Conservation (phyloP, 2,113 vertebrate species). For the Ibidorhyncha struthersii region DNA sequence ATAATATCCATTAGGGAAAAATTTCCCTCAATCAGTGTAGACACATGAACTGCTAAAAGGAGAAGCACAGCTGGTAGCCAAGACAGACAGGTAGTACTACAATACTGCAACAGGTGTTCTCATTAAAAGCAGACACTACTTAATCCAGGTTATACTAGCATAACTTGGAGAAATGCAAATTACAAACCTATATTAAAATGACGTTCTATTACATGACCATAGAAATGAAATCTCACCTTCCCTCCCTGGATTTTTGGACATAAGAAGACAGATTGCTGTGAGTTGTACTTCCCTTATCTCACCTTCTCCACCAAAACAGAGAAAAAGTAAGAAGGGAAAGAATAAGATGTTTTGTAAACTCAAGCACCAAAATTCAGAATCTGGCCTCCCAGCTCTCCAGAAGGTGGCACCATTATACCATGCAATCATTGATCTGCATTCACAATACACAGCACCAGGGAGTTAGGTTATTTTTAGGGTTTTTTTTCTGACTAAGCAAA, state of each 20-base stretch:
- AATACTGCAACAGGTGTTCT: not conserved
- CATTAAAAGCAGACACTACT: not conserved
- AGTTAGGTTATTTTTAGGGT: not conserved
- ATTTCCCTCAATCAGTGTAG: not conserved
- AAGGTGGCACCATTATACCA: not conserved
- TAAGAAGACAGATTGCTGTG: not conserved
- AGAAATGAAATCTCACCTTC: not conserved
- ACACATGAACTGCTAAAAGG: not conserved
- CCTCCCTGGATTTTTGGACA: not conserved
- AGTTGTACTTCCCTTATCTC: not conserved
- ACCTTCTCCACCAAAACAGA: not conserved
- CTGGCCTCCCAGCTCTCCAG: not conserved
- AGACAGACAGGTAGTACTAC: not conserved
- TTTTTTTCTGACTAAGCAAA: not conserved
- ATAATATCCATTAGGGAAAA: not conserved
- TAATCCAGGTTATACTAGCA: not conserved
- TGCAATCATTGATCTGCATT: rapidly evolving
- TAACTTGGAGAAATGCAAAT: not conserved
- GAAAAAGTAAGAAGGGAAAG: not conserved
- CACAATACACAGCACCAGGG: not conserved
- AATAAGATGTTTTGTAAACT: not conserved
- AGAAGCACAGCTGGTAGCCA: not conserved
- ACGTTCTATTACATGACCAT: not conserved
- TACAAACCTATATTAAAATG: not conserved
- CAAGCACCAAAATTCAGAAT: not conserved